These are phyloP conservation scores for Clarias platycephalus DNA, from an alignment of 2,797 vertebrate species.

Conservation along the genomic window DNA sequence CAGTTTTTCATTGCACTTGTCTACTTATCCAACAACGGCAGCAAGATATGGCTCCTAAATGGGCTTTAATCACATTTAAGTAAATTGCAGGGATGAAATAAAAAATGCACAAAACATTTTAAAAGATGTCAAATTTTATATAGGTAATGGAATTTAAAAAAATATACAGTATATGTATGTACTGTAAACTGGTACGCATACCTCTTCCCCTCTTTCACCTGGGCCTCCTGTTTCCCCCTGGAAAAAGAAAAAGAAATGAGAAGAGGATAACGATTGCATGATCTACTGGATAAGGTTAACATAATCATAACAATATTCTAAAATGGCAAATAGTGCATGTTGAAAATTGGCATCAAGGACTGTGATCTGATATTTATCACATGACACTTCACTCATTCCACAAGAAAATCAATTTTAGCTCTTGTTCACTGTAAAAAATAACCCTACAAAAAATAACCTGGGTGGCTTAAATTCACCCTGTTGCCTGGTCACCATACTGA, in stretches of 20 bases:
- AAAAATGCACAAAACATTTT: background rate
- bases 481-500: background rate
- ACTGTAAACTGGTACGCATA: slow-evolving; percentile 61
- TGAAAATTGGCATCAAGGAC: no score
- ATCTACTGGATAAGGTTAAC: background rate
- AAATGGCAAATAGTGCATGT: background rate
- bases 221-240: slow-evolving; percentile 87
- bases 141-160: background rate
- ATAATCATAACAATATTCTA: background rate
- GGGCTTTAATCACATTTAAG: background rate
- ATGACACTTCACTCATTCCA: background rate
- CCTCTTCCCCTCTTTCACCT: slow-evolving; percentile 85
- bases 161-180: background rate
- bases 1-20: background rate
- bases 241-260: slow-evolving; percentile 39
- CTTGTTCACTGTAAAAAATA: background rate
- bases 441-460: background rate
- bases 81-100: background rate
- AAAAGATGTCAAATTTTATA: background rate
- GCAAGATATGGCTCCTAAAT: background rate
- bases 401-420: background rate
- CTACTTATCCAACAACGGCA: background rate
- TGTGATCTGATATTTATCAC: background rate
- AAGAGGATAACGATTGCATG: background rate
- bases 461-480: background rate